Base-by-base conservation (phyloP, 2,797 vertebrate genomes). In the Scarus forsteni region DNA sequence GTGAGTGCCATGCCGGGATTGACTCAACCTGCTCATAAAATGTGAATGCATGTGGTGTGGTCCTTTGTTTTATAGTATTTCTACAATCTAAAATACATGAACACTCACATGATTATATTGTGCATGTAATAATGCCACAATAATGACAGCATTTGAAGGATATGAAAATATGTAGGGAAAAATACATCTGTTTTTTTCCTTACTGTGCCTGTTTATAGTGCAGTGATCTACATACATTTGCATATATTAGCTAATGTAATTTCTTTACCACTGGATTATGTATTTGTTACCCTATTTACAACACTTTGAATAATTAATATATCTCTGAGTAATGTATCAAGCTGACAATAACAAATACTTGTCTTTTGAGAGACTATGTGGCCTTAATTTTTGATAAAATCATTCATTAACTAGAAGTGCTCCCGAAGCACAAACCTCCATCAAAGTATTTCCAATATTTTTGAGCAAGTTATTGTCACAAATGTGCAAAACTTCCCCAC, bases 11-110 rank as follows among this genome's bases (percentile, higher is more conserved):
- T 62, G 77, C 6, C 8, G 14, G 58, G 62, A 75, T 80, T 76
- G 73, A 88, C 70, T 76, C 39, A 66, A 52, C 34, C 13, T 74
- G 66, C 73, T 70, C 10, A 66, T 49, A 45, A 57, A 55, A 43
- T 27, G 16, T 10, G 48, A 19, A 56, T 48, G 38, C 18, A n/a
- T 62, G 48, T 45, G 16, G 39, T 59, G 35, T 16, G 52, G 49
- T 46, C 42, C 7, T 36, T 16, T 57, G 7, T 10, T 49, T n/a
- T 8, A 27, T 34, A 16, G 1, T 39, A 3, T 49, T 3, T 12
- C 10, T 51, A 18, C 15, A 56, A 40, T 34, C 6, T 8, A 6
- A 2, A 6, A 60, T 15, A 12, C 7, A 14, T 36, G 18, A 58
- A 38, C 3, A 2, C 14, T 49, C 0, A 35, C 1, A 57, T 60